Conservation (phyloP, 2,888 invertebrate genomes). For the Dexiosoma caninum region DNA sequence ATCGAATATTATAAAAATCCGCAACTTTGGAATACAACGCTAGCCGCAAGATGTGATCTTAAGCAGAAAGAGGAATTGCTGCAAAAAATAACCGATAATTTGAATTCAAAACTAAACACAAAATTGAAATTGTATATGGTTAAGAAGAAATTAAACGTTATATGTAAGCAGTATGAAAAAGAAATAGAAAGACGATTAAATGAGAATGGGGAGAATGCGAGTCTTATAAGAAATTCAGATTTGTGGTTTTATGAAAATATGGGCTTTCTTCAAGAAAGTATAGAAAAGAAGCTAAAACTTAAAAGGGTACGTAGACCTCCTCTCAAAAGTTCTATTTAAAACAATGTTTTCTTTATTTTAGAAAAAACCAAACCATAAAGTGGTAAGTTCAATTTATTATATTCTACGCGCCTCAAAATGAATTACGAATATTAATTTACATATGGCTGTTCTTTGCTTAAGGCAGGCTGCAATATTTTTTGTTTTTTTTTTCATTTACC, state of each 20-base stretch:
- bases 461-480: too few relatives aligned
- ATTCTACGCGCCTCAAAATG: too few relatives aligned
- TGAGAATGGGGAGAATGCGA: not conserved
- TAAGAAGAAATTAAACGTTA: slow-evolving; percentile 44
- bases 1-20: slow-evolving; percentile 44
- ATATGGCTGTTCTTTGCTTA: too few relatives aligned
- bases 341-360: slow-evolving; percentile 4
- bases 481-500: too few relatives aligned
- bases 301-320: slow-evolving; percentile 41
- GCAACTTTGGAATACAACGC: slow-evolving; percentile 52
- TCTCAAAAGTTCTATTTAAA: not conserved
- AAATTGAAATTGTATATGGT: slow-evolving; percentile 47
- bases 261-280: slow-evolving; percentile 47
- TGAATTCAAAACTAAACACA: slow-evolving; percentile 40
- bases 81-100: slow-evolving; percentile 34
- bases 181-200: slow-evolving; percentile 41
- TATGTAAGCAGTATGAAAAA: slow-evolving; percentile 56
- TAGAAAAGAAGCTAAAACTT: slow-evolving; percentile 51
- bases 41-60: slow-evolving; percentile 19
- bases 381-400: slow-evolving; percentile 46
- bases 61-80: slow-evolving; percentile 49
- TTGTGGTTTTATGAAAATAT: slow-evolving; percentile 61
- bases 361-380: slow-evolving; percentile 45
- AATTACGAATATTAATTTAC: too few relatives aligned
- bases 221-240: not conserved